Conservation (phyloP, 2,888 invertebrate species). For the Tinea trinotella region DNA sequence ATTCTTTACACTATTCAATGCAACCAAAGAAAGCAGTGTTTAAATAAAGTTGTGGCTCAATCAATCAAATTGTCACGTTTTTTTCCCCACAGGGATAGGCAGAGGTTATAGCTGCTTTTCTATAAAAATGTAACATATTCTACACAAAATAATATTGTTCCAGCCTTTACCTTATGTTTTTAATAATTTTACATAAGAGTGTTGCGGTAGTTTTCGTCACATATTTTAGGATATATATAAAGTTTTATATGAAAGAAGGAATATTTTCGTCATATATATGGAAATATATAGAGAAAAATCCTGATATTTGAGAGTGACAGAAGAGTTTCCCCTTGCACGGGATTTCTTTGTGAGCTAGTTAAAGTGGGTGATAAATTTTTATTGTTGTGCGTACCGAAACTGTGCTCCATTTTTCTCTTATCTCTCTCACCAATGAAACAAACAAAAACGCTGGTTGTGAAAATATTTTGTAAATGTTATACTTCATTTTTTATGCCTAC, state of each 20-base stretch:
- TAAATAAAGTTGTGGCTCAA: too few relatives aligned
- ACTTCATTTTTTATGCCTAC: background rate
- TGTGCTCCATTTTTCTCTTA: conserved; percentile 12
- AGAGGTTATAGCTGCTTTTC: too few relatives aligned
- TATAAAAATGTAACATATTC: too few relatives aligned
- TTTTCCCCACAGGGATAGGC: too few relatives aligned
- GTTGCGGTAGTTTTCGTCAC: too few relatives aligned
- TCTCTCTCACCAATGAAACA: conserved; percentile 13
- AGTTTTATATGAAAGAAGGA: background rate
- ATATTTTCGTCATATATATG: conserved; percentile 7
- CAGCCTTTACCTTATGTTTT: too few relatives aligned
- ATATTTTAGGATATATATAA: too few relatives aligned
- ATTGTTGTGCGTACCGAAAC: conserved; percentile 13
- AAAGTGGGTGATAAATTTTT: conserved; percentile 18
- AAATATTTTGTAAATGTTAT: background rate
- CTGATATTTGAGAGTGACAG: conserved; percentile 14
- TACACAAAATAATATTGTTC: too few relatives aligned
- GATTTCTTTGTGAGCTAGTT: conserved; percentile 17
- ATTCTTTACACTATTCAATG: too few relatives aligned
- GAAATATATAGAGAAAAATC: conserved; percentile 13
- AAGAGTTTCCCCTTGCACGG: background rate
- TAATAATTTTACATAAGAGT: too few relatives aligned
- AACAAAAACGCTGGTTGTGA: background rate
- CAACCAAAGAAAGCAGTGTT: too few relatives aligned
- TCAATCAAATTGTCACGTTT: too few relatives aligned